Evolutionary conservation across 2,888 invertebrate genomes (phyloP), one percentile per base, ranked within the genome.

Genomic region (Dorcus parallelipipedus): DNA sequence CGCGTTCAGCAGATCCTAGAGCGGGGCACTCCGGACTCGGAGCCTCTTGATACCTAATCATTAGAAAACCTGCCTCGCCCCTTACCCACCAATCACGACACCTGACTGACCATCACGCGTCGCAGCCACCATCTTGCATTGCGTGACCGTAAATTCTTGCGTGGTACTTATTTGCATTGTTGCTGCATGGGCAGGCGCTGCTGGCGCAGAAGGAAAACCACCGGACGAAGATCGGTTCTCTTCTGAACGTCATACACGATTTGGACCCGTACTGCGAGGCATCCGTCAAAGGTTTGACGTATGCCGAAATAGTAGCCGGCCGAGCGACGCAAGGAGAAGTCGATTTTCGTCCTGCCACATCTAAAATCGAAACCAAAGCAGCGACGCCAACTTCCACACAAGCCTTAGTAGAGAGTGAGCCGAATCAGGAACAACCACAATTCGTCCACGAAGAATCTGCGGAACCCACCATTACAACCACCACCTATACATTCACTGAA

Each of bases 1-100:
- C 89, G 93, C 76, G 89, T 93, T 76, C 94, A 93, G 80, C 83
- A 92, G 71, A 83, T 95, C 74, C 85, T 90, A 78, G 91, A 93
- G 83, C 89, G 92, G 77, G 94, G 93, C 81, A 87, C 87, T 72
- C 93, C 94, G 70, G 91, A 91, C 80, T 83, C 86, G 76, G 89
- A 90, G 73, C 85, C 87, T 76, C 83, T 88, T 77, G 89, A 89
- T 79, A 85, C 86, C 75, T 89, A 84, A 65, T 26, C 52, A 43
- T 55, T 40, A 23, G 47, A 56, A 41, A 52, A 47, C 38, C 23
- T 14, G 17, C 39, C 38, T 38, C 38, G n/a, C 41, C 23, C 47
- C 49, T 43, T 20, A 42, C 61, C 53, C 51, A 58, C 64, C 58
- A 61, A 51, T 33, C 41, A 49, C 9, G n/a, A 56, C 38, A 33